Conservation (phyloP, 2,797 vertebrate genomes). For the Falco naumanni region DNA sequence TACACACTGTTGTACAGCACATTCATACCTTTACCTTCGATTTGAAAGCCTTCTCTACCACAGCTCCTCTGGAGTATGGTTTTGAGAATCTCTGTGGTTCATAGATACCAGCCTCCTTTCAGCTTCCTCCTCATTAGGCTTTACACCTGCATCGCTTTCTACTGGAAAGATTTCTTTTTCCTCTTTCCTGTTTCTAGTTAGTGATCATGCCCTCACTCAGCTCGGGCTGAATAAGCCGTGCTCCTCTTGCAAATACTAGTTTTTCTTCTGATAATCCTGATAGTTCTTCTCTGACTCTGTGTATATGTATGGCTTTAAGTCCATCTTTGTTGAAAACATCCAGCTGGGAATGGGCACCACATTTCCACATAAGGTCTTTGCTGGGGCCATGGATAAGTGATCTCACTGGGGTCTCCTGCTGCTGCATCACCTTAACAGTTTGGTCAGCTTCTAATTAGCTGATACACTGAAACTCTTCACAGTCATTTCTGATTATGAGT, state of each 20-base stretch:
- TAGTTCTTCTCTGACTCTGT: background rate
- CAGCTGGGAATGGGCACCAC: background rate
- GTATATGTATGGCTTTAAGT: background rate
- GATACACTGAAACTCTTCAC: background rate
- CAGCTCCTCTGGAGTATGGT: background rate
- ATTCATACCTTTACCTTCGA: background rate
- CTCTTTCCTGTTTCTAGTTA: background rate
- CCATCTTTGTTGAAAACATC: background rate
- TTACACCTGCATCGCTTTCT: background rate
- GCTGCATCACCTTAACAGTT: background rate
- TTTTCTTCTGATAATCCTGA: background rate
- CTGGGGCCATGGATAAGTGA: background rate
- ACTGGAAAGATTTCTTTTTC: background rate
- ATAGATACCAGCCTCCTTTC: background rate
- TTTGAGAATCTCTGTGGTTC: background rate
- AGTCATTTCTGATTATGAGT: background rate
- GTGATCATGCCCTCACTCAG: background rate
- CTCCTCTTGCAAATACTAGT: background rate
- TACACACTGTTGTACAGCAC: background rate
- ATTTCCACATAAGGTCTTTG: background rate
- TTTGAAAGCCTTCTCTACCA: background rate
- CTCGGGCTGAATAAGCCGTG: background rate
- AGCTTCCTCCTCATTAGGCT: background rate
- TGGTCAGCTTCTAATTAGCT: background rate
- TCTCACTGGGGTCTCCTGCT: background rate